Conservation (phyloP, 2,888 invertebrate genomes). For the Drosophila mettleri region DNA sequence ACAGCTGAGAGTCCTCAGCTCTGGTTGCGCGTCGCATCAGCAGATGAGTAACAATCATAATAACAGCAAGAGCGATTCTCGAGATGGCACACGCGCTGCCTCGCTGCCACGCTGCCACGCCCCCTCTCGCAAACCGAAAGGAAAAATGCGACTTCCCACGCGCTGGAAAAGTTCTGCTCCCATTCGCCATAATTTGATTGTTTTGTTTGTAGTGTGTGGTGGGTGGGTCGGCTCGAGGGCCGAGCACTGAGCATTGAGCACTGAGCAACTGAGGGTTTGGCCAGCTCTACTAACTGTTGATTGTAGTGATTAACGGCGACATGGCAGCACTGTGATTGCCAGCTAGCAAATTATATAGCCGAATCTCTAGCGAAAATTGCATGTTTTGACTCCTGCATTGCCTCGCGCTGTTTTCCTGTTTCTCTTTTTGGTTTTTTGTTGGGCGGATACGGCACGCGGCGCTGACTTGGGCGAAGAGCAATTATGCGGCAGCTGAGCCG, state of each 20-base stretch:
- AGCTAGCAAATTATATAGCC: slow-evolving; percentile 48
- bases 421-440: slow-evolving; percentile 14
- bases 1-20: background rate
- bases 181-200: slow-evolving; percentile 76
- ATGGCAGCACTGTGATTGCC: slow-evolving; percentile 50
- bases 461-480: slow-evolving; percentile 22
- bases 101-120: slow-evolving; percentile 71
- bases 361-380: slow-evolving; percentile 67
- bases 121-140: slow-evolving; percentile 12
- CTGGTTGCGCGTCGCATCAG: slow-evolving; percentile 24
- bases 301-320: slow-evolving; percentile 79
- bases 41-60: slow-evolving; percentile 45
- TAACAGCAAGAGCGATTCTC: slow-evolving; percentile 29
- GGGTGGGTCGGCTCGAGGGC: slow-evolving; percentile 4
- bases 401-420: slow-evolving; percentile 1
- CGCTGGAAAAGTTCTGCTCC: slow-evolving; percentile 17
- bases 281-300: slow-evolving; percentile 69
- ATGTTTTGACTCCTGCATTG: slow-evolving; percentile 66
- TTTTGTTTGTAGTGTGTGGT: slow-evolving; percentile 39
- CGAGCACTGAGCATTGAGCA: background rate
- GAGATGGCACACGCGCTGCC: slow-evolving; percentile 54
- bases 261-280: background rate
- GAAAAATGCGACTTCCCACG: slow-evolving; percentile 29
- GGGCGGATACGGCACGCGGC: slow-evolving; percentile 61
- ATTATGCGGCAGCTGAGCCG: slow-evolving; percentile 71